Percentiles rank a stretch among this genome's conserved stretches.
phyloP scores from a whole-genome alignment of 2,888 invertebrate species.

The Limnephilus auricula region DNA sequence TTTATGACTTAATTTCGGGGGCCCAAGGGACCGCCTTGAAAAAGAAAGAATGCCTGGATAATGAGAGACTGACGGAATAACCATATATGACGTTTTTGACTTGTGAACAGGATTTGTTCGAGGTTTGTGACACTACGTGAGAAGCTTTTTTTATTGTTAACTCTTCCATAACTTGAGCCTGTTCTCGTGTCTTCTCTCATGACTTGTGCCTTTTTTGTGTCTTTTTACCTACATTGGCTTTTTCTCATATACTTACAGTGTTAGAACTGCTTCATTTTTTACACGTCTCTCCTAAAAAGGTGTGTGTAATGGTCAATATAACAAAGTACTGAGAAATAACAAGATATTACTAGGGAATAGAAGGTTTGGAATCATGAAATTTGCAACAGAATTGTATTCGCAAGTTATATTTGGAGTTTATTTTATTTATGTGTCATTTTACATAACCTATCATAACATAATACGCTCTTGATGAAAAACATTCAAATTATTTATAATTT shows the following conservation, averaged over 20 bases:
- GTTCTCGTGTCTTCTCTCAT: neutral
- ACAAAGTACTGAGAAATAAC: neutral
- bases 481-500: neutral
- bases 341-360: neutral
- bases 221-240: neutral
- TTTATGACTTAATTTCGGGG: slow-evolving; percentile 64
- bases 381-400: neutral
- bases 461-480: neutral
- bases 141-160: neutral
- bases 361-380: neutral
- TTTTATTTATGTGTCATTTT: too few relatives aligned
- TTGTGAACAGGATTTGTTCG: neutral
- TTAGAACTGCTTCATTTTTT: neutral
- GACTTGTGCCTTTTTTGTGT: neutral
- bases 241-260: neutral
- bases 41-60: neutral
- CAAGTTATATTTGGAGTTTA: neutral
- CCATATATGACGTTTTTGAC: slow-evolving; percentile 18
- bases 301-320: neutral
- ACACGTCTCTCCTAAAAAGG: neutral
- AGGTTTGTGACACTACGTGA: neutral
- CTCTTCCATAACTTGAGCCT: neutral
- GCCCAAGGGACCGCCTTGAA: slow-evolving; percentile 15
- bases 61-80: neutral
- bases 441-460: too few relatives aligned